Conservation (phyloP, 1,140 invertebrate species). For the Metopolophium dirhodum region DNA sequence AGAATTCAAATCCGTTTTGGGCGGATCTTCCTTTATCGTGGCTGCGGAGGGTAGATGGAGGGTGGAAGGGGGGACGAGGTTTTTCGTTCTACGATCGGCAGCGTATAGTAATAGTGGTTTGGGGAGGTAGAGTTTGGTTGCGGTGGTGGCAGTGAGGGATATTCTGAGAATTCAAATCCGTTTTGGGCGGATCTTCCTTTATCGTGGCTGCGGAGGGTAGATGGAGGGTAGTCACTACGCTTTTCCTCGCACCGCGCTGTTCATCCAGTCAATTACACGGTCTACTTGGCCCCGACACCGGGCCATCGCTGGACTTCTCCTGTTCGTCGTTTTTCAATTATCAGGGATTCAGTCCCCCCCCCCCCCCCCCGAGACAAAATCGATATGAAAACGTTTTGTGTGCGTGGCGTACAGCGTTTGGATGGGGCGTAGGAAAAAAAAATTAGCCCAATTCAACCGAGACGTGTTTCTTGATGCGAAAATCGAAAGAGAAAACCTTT, state of each 20-base stretch:
- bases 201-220: no score
- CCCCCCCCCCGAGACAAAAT: neutral
- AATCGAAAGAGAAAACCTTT: neutral
- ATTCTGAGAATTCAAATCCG: slow-evolving; percentile 28
- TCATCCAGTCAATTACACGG: slow-evolving; percentile 49
- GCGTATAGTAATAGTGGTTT: neutral
- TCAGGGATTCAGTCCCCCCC: neutral
- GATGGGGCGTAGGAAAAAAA: neutral
- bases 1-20: slow-evolving; percentile 39
- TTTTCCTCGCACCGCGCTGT: neutral
- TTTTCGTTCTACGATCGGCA: neutral
- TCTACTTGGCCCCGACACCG: slow-evolving; percentile 10
- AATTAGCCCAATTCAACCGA: slow-evolving; percentile 18
- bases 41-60: neutral
- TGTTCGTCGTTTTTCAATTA: slow-evolving; percentile 46
- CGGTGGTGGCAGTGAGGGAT: neutral
- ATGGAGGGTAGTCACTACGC: neutral
- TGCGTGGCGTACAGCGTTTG: neutral
- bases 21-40: neutral
- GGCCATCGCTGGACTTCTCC: neutral
- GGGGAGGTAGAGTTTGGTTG: neutral
- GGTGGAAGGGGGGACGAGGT: neutral
- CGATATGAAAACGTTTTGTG: slow-evolving; percentile 20
- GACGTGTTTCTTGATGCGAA: slow-evolving; percentile 18
- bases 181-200: slow-evolving; percentile 2